These are phyloP conservation scores for Drosophila punjabiensis DNA, from an alignment of 1,140 invertebrate genomes.

Conservation along the genomic window DNA sequence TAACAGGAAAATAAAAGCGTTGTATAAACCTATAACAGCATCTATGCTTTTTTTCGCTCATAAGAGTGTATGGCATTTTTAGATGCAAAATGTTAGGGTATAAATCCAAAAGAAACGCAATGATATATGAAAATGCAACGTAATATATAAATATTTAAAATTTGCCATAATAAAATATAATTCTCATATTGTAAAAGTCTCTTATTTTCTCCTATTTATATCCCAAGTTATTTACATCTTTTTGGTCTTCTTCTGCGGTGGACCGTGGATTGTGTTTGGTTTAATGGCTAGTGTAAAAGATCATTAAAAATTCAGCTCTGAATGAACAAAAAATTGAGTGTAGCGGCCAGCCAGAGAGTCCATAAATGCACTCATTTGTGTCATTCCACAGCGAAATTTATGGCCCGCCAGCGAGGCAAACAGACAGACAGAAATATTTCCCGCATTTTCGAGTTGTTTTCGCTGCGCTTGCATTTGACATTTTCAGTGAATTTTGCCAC, in stretches of 20 bases:
- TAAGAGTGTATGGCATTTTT: not conserved
- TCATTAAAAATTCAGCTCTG: conserved; percentile 19
- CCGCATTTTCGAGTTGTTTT: conserved; percentile 24
- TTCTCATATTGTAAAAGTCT: not conserved
- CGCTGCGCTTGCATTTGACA: conserved; percentile 33
- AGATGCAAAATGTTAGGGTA: too few relatives aligned
- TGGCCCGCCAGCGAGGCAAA: conserved; percentile 4
- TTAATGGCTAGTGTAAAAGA: conserved; percentile 26
- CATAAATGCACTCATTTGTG: conserved; percentile 38
- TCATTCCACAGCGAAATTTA: conserved; percentile 16
- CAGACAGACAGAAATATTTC: not conserved
- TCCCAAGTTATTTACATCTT: conserved; percentile 15
- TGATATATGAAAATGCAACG: not conserved
- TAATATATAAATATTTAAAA: not conserved
- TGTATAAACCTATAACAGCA: not conserved
- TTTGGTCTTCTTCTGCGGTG: conserved; percentile 15
- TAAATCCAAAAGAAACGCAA: not conserved
- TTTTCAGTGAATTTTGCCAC: conserved; percentile 43
- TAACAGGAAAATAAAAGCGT: not conserved
- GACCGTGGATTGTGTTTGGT: conserved; percentile 22
- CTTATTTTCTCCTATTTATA: conserved; percentile 2
- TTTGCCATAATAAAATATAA: not conserved
- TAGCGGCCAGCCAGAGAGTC: conserved; percentile 7
- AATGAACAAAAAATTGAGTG: conserved; percentile 30
- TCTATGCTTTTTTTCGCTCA: too few relatives aligned